phyloP scores from a whole-genome alignment of 2,888 invertebrate species.

The Caenorhabditis uteleia region DNA sequence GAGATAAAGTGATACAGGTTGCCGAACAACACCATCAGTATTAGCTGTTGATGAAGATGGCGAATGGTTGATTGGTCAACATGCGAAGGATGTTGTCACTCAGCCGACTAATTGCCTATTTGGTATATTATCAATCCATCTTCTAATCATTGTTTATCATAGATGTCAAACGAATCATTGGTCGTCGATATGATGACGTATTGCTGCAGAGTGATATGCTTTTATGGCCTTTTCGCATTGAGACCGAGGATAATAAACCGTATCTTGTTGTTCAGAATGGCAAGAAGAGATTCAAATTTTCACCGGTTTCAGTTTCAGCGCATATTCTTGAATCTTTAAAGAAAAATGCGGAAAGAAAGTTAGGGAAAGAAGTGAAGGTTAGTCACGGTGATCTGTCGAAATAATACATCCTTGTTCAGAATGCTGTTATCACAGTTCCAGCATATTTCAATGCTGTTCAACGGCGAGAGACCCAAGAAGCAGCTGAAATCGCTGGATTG shows the following conservation, averaged over 20 bases:
- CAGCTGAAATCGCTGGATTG: conserved; percentile 22
- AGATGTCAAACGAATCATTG: conserved; percentile 39
- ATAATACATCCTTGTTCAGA: neutral
- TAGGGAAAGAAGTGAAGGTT: conserved; percentile 5
- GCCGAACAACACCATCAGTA: conserved; percentile 35
- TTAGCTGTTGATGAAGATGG: conserved; percentile 35
- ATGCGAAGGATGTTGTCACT: conserved; percentile 30
- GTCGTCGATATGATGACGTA: conserved; percentile 27
- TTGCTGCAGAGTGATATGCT: conserved; percentile 31
- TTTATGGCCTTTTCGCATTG: conserved; percentile 31
- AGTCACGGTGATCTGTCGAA: neutral
- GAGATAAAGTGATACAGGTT: conserved; percentile 7
- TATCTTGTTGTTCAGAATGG: conserved; percentile 16
- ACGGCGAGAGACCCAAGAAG: conserved; percentile 33
- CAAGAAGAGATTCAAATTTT: conserved; percentile 7
- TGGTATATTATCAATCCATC: conserved; percentile 2
- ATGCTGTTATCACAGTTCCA: conserved; percentile 42
- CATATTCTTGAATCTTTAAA: conserved; percentile 25
- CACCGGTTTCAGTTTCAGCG: conserved; percentile 17
- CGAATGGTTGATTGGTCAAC: conserved; percentile 30
- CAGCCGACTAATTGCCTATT: conserved; percentile 24
- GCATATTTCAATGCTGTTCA: conserved; percentile 40
- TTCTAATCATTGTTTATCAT: neutral
- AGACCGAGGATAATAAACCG: conserved; percentile 17
- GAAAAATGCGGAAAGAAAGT: conserved; percentile 31